phyloP scores from a whole-genome alignment of 2,113 vertebrate species.

The Atlantisia rogersi region DNA sequence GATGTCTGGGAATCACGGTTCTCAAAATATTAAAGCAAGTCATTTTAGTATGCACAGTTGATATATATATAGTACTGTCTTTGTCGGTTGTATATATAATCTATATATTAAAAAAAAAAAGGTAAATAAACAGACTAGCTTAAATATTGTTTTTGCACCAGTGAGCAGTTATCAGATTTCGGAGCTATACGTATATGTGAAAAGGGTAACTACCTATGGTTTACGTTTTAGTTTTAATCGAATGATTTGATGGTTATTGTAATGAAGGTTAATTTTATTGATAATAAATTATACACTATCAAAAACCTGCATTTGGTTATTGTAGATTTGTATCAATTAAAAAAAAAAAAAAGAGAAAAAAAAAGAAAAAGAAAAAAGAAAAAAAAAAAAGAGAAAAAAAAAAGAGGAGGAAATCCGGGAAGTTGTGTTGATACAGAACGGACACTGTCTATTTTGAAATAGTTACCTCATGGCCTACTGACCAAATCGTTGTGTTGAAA shows the following conservation, averaged over 20 bases:
- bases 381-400: neutral
- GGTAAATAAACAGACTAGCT: slow-evolving; percentile 62
- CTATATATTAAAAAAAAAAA: slow-evolving; percentile 65
- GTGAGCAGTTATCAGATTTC: slow-evolving; percentile 68
- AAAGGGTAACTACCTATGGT: slow-evolving; percentile 85
- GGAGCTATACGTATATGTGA: slow-evolving; percentile 81
- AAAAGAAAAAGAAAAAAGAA: neutral
- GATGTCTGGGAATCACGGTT: slow-evolving; percentile 54
- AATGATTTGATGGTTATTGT: slow-evolving; percentile 76
- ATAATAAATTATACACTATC: slow-evolving; percentile 83
- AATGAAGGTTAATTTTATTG: slow-evolving; percentile 84
- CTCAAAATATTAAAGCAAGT: slow-evolving; percentile 58
- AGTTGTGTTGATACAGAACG: slow-evolving; percentile 71
- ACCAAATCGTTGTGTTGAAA: slow-evolving; percentile 89
- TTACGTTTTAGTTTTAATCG: slow-evolving; percentile 78
- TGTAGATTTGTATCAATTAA: slow-evolving; percentile 78
- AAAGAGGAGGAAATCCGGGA: slow-evolving; percentile 33
- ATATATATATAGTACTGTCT: slow-evolving; percentile 62
- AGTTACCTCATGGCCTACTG: slow-evolving; percentile 95
- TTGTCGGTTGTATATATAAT: slow-evolving; percentile 72
- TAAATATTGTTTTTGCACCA: slow-evolving; percentile 79
- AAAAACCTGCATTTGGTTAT: slow-evolving; percentile 75
- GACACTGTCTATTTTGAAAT: slow-evolving; percentile 86
- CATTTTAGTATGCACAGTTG: slow-evolving; percentile 67
- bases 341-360: neutral